A percentile compares a stretch with the other conserved stretches of the same genome.
phyloP scores from a whole-genome alignment of 1,140 invertebrate genomes.

The Drosophila neocordata region DNA sequence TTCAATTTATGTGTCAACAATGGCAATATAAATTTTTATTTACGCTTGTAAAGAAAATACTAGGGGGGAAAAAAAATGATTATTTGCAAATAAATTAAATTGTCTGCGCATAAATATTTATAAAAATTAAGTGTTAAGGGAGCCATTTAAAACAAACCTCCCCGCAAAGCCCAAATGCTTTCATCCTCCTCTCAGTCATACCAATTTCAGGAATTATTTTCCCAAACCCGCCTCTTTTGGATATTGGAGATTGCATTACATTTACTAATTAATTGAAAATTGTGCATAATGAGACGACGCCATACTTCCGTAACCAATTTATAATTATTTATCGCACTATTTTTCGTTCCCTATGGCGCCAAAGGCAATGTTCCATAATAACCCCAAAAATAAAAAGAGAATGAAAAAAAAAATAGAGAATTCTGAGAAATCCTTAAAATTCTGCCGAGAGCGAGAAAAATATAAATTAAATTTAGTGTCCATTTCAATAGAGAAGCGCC shows the following conservation, averaged over 20 bases:
- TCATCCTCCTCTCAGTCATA: background rate
- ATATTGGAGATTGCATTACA: conserved; percentile 61
- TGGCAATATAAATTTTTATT: conserved; percentile 61
- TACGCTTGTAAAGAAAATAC: conserved; percentile 35
- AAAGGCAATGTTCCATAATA: conserved; percentile 17
- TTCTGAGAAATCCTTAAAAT: background rate
- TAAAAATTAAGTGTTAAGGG: conserved; percentile 80
- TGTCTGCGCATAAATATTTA: conserved; percentile 78
- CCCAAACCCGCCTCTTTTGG: conserved; percentile 1
- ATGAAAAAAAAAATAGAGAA: background rate
- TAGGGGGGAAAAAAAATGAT: conserved; percentile 42
- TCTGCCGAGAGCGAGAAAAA: background rate
- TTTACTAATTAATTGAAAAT: conserved; percentile 80
- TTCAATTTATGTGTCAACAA: conserved; percentile 79
- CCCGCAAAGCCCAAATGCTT: conserved; percentile 17
- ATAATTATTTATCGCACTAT: conserved; percentile 69
- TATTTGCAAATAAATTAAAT: conserved; percentile 76
- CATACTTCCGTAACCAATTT: conserved; percentile 69
- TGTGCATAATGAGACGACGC: conserved; percentile 67
- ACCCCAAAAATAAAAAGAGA: background rate
- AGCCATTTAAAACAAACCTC: conserved; percentile 60
- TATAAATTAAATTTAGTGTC: background rate
- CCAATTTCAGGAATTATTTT: background rate
- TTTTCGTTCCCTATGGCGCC: conserved; percentile 28
- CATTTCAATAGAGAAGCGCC: background rate